Evolutionary conservation across 2,888 invertebrate species (phyloP), one percentile per base, ranked within the genome.

Genomic region (Eumacrocentrus americanus): DNA sequence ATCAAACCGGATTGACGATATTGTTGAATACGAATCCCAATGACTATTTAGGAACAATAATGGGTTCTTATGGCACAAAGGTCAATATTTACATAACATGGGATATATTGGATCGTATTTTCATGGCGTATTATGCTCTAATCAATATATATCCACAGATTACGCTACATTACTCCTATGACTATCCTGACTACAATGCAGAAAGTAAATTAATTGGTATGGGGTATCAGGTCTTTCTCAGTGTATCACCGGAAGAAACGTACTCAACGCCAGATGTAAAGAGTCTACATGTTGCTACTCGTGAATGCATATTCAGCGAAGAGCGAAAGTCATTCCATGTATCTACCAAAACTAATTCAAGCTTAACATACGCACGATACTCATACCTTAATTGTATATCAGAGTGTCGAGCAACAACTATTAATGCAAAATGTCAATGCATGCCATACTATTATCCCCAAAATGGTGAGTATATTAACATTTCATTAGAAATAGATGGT

Each of bases 351-450:
- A 11, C 22, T 0, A 12, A 29, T 4, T 67, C 66, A 25, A 61
- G 82, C 79, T 65, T 72, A 72, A 83, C 82, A 20, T 80, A n/a
- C 61, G 70, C 60, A 52, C 2, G 61, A 60, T 90, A 90, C 69
- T 86, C 87, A 0, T 88, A 86, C 62, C 84, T 86, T 63, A 90
- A 90, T 74, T 90, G 90, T 68, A 81, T 89, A 80, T 82, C 84
- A 0, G 85, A 85, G 65, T 86, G 87, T 68, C 83, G 86, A 34
- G 79, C 85, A 14, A 73, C 79, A 38, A 72, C 84, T 40, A 78
- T 85, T 0, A 77, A 77, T 16, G 71, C 73, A 3, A 65, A 73
- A 1, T 90, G 90, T 67, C 82, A 84, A 6, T 90, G 90, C 72
- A 75, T 87, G 1, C 90, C 89, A 0, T 82, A 83, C 60, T 86